phyloP scores from a whole-genome alignment of 2,797 vertebrate species.

The Pseudochaenichthys georgianus region DNA sequence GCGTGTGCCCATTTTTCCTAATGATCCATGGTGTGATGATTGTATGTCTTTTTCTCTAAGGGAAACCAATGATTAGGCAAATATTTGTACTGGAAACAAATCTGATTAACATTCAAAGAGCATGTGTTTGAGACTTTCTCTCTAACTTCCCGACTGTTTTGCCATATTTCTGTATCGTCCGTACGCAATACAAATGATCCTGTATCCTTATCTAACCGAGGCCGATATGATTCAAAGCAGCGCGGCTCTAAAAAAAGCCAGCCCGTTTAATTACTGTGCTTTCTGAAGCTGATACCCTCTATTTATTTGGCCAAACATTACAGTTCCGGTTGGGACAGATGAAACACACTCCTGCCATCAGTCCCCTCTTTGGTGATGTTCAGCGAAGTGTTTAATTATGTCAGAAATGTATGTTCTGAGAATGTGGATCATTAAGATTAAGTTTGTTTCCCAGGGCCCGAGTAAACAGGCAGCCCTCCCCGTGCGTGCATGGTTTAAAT shows the following conservation, averaged over 20 bases:
- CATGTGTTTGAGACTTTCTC: conserved; percentile 12
- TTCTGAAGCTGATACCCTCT: conserved; percentile 72
- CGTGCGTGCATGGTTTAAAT: conserved; percentile 12
- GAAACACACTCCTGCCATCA: conserved; percentile 65
- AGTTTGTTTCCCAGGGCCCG: conserved; percentile 62
- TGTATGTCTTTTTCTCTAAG: conserved; percentile 64
- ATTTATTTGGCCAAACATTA: conserved; percentile 77
- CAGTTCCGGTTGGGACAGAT: conserved; percentile 66
- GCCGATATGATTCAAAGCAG: conserved; percentile 68
- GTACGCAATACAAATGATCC: conserved; percentile 44
- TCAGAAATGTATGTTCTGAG: conserved; percentile 73
- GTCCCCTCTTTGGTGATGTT: conserved; percentile 57
- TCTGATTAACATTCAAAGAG: conserved; percentile 64
- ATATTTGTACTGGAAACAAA: conserved; percentile 72
- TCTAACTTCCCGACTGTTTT: conserved; percentile 11
- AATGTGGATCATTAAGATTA: conserved; percentile 60
- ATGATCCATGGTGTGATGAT: conserved; percentile 70
- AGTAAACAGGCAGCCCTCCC: conserved; percentile 33
- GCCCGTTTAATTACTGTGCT: conserved; percentile 76
- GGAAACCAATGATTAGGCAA: conserved; percentile 71
- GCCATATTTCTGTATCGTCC: conserved; percentile 40
- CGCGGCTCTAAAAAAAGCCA: conserved; percentile 54
- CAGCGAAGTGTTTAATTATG: conserved; percentile 78
- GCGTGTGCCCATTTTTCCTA: conserved; percentile 57
- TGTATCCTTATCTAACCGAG: conserved; percentile 53